Evolutionary conservation across 1,140 invertebrate genomes (phyloP), one percentile per base, ranked within the genome.

Genomic region (Danaus plexippus): DNA sequence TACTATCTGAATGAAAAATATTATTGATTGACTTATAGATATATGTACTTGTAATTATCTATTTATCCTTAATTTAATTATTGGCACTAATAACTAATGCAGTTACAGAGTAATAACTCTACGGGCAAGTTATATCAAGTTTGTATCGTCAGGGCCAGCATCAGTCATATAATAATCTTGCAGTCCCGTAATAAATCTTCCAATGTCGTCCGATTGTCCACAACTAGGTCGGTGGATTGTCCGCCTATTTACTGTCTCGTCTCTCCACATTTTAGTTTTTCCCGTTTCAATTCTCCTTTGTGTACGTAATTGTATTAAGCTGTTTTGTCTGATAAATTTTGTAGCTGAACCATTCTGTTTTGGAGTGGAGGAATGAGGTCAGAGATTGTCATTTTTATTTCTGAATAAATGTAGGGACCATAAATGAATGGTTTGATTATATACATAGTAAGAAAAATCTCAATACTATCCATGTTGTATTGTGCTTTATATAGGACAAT

Each of bases 161-260:
- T 67, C 58, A 63, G 51, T 67, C 64, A 64, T 63, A 69, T 63
- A 67, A 61, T 53, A 58, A 60, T 71, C 64, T 63, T 68, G 60
- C 54, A 51, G 51, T 32, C 57, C 45, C 60, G 73, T 67, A 67
- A 84, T 81, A 81, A 84, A 80, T 84, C 77, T 75, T 62, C 52
- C 54, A 43, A 63, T 59, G 56, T 55, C 66, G 62, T 75, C 73
- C 75, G 77, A 81, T 83, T 84, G 77, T 84, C 69, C 68, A 46
- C 75, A 77, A 79, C 57, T 77, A 67, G 77, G 80, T 75, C 77
- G 71, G 67, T 69, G 69, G 74, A 75, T 80, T 75, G 77, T 82
- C 64, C 67, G 67, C 59, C 75, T 78, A 74, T 75, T 77, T 78
- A 76, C 69, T 32, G 22, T 72, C 68, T 64, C 68, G 59, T 73